Conservation (phyloP, 2,888 invertebrate species). For the Watsonalla binaria region DNA sequence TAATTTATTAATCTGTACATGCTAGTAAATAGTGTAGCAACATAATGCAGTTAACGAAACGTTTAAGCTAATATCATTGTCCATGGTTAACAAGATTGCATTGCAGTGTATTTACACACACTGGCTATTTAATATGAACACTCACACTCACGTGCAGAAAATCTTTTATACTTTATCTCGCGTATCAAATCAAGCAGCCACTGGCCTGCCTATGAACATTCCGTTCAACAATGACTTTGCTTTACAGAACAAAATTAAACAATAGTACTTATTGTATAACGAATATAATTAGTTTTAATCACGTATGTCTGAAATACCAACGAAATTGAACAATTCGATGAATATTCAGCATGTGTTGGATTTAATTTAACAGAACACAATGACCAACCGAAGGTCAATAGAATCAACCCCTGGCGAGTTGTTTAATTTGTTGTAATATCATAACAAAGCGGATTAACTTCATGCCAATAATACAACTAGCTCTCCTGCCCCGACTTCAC, state of each 20-base stretch:
- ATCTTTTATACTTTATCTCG: background rate
- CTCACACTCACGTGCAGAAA: background rate
- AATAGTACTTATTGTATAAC: constrained; percentile 17
- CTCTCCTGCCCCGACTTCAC: too few species aligned
- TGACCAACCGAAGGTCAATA: constrained; percentile 37
- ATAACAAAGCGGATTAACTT: background rate
- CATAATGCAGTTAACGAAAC: background rate
- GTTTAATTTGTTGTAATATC: constrained; percentile 5
- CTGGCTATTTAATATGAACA: background rate
- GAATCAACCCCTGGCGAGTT: constrained; percentile 18
- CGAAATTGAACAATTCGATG: constrained; percentile 37
- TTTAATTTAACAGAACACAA: constrained; percentile 45
- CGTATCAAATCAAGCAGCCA: background rate
- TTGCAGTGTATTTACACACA: background rate
- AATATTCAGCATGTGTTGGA: constrained; percentile 46
- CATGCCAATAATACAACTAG: too few species aligned
- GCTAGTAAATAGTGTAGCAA: background rate
- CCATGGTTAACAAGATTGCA: background rate
- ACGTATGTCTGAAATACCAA: constrained; percentile 26
- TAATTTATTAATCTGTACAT: too few species aligned
- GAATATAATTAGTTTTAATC: constrained; percentile 28
- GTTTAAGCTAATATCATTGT: background rate
- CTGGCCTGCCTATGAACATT: background rate
- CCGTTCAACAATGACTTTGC: constrained; percentile 12
- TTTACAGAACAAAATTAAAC: constrained; percentile 14